A percentile compares a stretch with the other conserved stretches of the same genome.
Evolutionary conservation across 2,113 vertebrate species (phyloP).

Genomic region (Salvelinus namaycush): DNA sequence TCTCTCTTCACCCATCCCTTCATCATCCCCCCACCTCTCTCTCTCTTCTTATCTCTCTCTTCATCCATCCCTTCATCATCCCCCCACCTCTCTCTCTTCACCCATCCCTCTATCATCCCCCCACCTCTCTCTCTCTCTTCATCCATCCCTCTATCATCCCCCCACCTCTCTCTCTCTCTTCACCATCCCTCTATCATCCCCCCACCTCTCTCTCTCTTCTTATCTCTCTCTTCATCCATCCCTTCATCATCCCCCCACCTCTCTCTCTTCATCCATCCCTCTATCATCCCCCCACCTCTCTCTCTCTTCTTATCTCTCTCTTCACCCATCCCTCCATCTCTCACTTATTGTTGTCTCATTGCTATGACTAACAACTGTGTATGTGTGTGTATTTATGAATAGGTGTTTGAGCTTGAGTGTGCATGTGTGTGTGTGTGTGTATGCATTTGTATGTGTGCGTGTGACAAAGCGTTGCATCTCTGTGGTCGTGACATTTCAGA

Average conservation of each 20-base stretch:
- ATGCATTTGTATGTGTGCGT: not conserved
- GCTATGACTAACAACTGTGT: conserved; percentile 63
- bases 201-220: not conserved
- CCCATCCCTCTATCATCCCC: too few species aligned
- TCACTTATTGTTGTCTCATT: conserved; percentile 54
- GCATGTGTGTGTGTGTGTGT: conserved; percentile 3
- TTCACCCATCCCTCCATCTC: conserved; percentile 41
- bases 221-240: not conserved
- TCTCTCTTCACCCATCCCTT: too few species aligned
- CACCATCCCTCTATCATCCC: conserved; percentile 36
- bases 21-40: too few species aligned
- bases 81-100: too few species aligned
- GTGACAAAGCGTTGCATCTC: conserved; percentile 36
- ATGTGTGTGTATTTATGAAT: conserved; percentile 13
- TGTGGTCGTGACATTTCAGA: conserved; percentile 60
- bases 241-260: conserved; percentile 23
- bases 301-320: not conserved
- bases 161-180: not conserved
- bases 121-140: too few species aligned
- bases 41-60: too few species aligned
- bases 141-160: too few species aligned
- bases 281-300: conserved; percentile 18
- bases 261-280: conserved; percentile 25
- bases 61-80: too few species aligned
- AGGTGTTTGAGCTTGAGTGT: conserved; percentile 1